These are phyloP conservation scores for Drosophila fungiperda DNA, from an alignment of 2,888 invertebrate genomes.

Conservation along the genomic window DNA sequence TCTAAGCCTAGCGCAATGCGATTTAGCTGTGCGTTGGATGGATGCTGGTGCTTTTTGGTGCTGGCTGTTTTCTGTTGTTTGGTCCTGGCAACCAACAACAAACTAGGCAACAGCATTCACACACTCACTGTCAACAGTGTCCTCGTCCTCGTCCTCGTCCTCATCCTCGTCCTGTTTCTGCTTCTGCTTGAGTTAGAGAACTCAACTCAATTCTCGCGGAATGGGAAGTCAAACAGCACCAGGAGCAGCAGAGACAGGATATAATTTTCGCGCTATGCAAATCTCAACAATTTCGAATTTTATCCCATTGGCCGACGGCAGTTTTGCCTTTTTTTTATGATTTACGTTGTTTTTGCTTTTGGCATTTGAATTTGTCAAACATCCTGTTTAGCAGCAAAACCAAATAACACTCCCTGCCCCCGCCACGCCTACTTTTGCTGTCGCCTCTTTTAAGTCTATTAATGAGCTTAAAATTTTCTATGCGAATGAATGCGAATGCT, in stretches of 20 bases:
- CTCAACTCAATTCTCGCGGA: background rate
- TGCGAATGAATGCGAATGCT: constrained; percentile 82
- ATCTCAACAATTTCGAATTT: constrained; percentile 73
- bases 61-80: background rate
- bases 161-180: constrained; percentile 1
- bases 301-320: constrained; percentile 58
- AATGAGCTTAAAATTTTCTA: constrained; percentile 84
- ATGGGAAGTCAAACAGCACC: constrained; percentile 14
- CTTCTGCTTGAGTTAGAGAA: background rate
- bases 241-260: constrained; percentile 55
- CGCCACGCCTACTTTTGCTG: background rate
- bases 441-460: constrained; percentile 80
- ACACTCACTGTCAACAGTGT: constrained; percentile 14
- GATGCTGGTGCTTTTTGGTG: background rate
- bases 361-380: constrained; percentile 68
- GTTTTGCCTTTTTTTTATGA: constrained; percentile 66
- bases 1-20: constrained; percentile 68
- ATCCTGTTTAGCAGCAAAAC: constrained; percentile 59
- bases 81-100: constrained; percentile 15
- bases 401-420: background rate
- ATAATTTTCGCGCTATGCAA: constrained; percentile 74
- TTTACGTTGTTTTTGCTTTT: constrained; percentile 58
- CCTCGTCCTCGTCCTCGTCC: background rate
- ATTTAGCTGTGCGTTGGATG: constrained; percentile 44
- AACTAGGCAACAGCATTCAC: constrained; percentile 16